Evolutionary conservation across 1,140 invertebrate genomes (phyloP).

Genomic region (Pollicipes pollicipes): DNA sequence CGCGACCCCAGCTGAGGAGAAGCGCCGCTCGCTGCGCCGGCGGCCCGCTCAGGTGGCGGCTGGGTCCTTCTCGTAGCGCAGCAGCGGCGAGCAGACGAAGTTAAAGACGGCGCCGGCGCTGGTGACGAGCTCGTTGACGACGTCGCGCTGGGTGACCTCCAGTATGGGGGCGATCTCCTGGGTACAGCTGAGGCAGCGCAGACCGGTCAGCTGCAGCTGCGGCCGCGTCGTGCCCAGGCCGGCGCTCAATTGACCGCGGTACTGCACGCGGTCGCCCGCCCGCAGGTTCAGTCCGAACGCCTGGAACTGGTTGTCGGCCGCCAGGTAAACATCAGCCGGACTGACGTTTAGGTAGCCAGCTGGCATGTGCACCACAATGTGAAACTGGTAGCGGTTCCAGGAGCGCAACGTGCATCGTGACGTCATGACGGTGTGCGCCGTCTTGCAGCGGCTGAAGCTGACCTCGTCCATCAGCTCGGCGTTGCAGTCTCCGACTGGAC

Average conservation of each 20-base stretch:
- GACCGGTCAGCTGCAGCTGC: background rate
- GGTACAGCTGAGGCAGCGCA: background rate
- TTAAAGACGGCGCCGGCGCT: background rate
- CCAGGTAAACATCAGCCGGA: background rate
- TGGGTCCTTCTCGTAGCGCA: background rate
- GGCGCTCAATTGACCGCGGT: background rate
- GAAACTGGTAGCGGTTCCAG: constrained; percentile 40
- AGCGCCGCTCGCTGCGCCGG: no score
- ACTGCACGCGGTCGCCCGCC: background rate
- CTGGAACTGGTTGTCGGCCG: background rate
- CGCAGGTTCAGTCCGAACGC: background rate
- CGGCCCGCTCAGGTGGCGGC: background rate
- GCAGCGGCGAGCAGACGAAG: background rate
- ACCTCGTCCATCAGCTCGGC: constrained; percentile 10
- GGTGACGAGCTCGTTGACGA: background rate
- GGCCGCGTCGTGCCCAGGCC: background rate
- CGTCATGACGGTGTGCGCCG: constrained; percentile 10
- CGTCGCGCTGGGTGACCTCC: background rate
- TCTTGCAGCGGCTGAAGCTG: constrained; percentile 9
- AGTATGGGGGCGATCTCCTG: background rate
- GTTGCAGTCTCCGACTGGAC: constrained; percentile 34
- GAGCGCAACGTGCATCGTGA: constrained; percentile 41
- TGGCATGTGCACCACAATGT: background rate
- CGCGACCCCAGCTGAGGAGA: no score
- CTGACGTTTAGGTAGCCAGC: background rate